These are phyloP conservation scores for Hirtodrosophila trivittata DNA, from an alignment of 2,888 invertebrate species.

Conservation along the genomic window DNA sequence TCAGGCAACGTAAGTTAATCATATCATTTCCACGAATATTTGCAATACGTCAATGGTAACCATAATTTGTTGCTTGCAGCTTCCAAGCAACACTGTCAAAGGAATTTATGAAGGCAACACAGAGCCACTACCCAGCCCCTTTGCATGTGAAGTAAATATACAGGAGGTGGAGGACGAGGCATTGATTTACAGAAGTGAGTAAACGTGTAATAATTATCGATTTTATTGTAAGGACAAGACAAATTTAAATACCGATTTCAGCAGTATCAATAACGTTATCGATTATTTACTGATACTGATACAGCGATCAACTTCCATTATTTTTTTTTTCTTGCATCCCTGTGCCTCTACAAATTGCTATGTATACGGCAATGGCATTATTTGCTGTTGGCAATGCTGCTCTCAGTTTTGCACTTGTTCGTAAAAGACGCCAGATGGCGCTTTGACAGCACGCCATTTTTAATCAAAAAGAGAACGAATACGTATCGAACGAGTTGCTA, in stretches of 20 bases:
- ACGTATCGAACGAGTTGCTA: conserved; percentile 25
- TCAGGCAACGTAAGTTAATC: conserved; percentile 61
- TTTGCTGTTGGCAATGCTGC: conserved; percentile 57
- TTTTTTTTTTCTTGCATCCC: conserved; percentile 30
- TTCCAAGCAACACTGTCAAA: conserved; percentile 46
- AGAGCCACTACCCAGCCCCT: conserved; percentile 62
- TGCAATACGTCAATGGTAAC: no score
- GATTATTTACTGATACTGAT: background rate
- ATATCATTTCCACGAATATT: background rate
- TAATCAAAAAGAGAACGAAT: conserved; percentile 13
- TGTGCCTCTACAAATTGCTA: conserved; percentile 21
- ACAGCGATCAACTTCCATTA: background rate
- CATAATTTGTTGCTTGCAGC: conserved; percentile 11
- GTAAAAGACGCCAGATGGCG: conserved; percentile 38
- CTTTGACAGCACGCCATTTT: conserved; percentile 64
- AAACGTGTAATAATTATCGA: background rate
- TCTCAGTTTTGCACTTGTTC: background rate
- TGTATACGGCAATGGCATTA: conserved; percentile 23
- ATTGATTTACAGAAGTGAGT: conserved; percentile 76
- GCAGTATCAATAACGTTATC: background rate
- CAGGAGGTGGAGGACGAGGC: conserved; percentile 77
- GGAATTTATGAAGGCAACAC: conserved; percentile 44
- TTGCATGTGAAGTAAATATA: conserved; percentile 80
- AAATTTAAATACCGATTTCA: background rate
- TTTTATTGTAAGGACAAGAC: no score